phyloP scores from a whole-genome alignment of 2,888 invertebrate genomes.

The Crossocerus cetratus region DNA sequence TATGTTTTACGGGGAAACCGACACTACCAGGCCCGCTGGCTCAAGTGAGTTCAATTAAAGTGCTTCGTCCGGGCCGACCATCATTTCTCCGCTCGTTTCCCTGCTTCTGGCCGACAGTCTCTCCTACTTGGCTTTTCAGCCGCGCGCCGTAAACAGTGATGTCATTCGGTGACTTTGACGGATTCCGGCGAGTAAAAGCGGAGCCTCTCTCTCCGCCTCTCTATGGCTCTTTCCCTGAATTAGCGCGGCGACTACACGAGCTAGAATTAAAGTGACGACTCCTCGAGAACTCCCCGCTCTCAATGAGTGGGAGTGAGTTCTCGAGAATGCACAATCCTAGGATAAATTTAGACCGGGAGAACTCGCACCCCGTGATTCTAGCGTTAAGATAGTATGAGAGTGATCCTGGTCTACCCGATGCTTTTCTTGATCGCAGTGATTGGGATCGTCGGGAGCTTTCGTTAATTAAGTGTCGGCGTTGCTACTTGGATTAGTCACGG shows the following conservation, averaged over 20 bases:
- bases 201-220: constrained; percentile 6
- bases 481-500: constrained; percentile 31
- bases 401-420: too few relatives aligned
- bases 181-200: constrained; percentile 31
- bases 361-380: too few relatives aligned
- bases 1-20: constrained; percentile 44
- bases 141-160: constrained; percentile 46
- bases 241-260: too few relatives aligned
- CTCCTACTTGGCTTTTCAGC: background rate
- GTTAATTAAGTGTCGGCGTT: constrained; percentile 37
- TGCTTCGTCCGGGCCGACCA: constrained; percentile 43
- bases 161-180: constrained; percentile 47
- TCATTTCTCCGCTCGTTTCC: constrained; percentile 27
- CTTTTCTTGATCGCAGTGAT: background rate
- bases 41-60: constrained; percentile 69
- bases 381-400: too few relatives aligned
- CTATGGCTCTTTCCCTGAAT: too few relatives aligned
- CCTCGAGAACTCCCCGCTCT: too few relatives aligned
- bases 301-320: too few relatives aligned
- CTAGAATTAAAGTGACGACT: too few relatives aligned
- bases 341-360: too few relatives aligned
- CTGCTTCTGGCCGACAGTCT: constrained; percentile 8
- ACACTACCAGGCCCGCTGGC: constrained; percentile 41
- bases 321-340: background rate
- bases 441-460: constrained; percentile 6